Percentiles rank a stretch among this genome's conserved stretches.
Evolutionary conservation across 1,140 invertebrate species (phyloP).

Genomic region (Lepidurus packardi): DNA sequence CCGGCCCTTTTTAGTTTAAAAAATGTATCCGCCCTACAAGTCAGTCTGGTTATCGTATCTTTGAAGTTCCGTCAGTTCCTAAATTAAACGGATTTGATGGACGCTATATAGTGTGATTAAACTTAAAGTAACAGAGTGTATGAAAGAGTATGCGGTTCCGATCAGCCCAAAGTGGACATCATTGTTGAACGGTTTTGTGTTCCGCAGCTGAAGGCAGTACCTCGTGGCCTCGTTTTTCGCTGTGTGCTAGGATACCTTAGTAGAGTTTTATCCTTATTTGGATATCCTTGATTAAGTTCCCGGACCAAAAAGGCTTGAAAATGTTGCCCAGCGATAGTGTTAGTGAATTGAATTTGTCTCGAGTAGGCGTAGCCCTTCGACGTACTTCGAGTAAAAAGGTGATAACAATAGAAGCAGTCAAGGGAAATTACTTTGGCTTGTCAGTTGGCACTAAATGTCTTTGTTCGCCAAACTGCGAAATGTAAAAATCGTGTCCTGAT

Average conservation of each 20-base stretch:
- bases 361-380: constrained; percentile 32
- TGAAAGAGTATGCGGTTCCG: neutral
- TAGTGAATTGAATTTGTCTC: constrained; percentile 29
- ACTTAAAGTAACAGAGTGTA: too few relatives aligned
- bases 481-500: too few relatives aligned
- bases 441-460: neutral
- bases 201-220: neutral
- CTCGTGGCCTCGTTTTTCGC: constrained; percentile 10
- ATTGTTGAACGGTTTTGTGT: neutral
- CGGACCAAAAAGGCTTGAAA: neutral
- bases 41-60: too few relatives aligned
- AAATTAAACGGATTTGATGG: too few relatives aligned
- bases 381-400: constrained; percentile 32
- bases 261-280: neutral
- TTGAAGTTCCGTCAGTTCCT: too few relatives aligned
- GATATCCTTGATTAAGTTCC: neutral
- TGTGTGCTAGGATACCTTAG: neutral
- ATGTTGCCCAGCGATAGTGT: constrained; percentile 28
- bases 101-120: too few relatives aligned
- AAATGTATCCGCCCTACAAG: neutral
- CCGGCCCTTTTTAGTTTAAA: neutral
- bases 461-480: neutral
- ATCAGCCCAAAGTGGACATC: neutral
- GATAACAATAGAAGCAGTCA: neutral
- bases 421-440: neutral